phyloP scores from a whole-genome alignment of 2,888 invertebrate genomes.

The Andrena hattorfiana region DNA sequence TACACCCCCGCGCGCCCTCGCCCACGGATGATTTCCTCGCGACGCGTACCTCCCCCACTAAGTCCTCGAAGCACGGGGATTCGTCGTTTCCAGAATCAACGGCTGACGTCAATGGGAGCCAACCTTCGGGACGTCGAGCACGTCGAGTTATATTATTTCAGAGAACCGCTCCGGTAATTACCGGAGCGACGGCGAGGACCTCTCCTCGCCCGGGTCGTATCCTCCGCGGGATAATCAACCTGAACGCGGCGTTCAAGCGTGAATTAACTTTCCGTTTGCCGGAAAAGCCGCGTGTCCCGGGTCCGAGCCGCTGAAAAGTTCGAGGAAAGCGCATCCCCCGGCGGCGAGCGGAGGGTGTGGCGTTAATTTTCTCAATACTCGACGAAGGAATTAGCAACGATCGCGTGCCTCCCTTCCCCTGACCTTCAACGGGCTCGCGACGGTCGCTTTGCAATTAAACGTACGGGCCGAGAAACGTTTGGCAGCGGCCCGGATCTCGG shows the following conservation, averaged over 20 bases:
- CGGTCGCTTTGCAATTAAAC: neutral
- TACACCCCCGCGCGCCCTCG: conserved; percentile 20
- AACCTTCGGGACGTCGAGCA: conserved; percentile 51
- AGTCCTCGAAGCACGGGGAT: conserved; percentile 57
- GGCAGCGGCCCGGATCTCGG: neutral
- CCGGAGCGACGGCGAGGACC: neutral
- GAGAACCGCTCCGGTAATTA: conserved; percentile 41
- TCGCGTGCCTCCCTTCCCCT: conserved; percentile 26
- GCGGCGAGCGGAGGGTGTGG: conserved; percentile 27
- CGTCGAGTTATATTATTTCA: conserved; percentile 61
- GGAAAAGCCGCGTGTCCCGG: neutral
- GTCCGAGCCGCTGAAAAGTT: neutral
- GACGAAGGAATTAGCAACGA: conserved; percentile 7
- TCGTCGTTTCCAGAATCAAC: conserved; percentile 69
- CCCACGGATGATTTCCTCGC: conserved; percentile 37
- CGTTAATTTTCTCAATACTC: conserved; percentile 31
- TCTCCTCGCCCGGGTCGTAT: conserved; percentile 1
- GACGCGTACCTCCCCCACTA: conserved; percentile 43
- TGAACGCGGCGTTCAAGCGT: neutral
- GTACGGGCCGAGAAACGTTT: neutral
- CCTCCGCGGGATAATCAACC: conserved; percentile 11
- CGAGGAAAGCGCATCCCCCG: conserved; percentile 5
- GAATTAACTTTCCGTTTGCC: conserved; percentile 1
- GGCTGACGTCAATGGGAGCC: conserved; percentile 74
- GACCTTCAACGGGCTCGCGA: conserved; percentile 13